A percentile compares a stretch with the other conserved stretches of the same genome.
Conservation (phyloP, 2,113 vertebrate genomes). For the Azemiops feae region DNA sequence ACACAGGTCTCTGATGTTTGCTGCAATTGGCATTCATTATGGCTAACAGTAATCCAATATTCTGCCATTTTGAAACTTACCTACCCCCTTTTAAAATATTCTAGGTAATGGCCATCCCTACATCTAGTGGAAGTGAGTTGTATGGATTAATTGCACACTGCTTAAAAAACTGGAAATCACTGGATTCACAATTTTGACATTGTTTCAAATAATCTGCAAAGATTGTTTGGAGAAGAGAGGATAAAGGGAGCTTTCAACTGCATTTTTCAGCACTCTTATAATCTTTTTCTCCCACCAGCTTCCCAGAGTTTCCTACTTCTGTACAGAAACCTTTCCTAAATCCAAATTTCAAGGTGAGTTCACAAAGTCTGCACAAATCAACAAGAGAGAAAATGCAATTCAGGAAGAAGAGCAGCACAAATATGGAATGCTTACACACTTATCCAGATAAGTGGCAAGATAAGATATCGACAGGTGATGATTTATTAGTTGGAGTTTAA, state of each 20-base stretch:
- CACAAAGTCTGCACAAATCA: neutral
- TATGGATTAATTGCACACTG: neutral
- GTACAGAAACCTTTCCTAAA: neutral
- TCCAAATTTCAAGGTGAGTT: neutral
- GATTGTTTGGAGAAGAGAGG: neutral
- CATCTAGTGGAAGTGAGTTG: neutral
- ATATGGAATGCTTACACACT: neutral
- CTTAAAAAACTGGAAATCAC: neutral
- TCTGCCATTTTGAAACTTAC: neutral
- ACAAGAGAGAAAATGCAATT: neutral
- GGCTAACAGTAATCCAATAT: neutral
- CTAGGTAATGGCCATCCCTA: neutral
- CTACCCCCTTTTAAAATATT: neutral
- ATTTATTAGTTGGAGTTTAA: neutral
- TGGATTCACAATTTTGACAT: neutral
- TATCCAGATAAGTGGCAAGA: neutral
- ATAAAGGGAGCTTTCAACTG: neutral
- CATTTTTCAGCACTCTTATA: neutral
- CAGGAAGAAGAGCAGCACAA: neutral
- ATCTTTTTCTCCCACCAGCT: neutral
- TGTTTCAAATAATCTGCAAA: neutral
- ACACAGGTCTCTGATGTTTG: neutral
- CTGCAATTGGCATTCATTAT: neutral
- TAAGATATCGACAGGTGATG: neutral
- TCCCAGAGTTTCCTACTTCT: neutral